Percentiles rank a stretch among this genome's conserved stretches.
phyloP scores from a whole-genome alignment of 2,888 invertebrate species.

The Meghimatium bilineatum region DNA sequence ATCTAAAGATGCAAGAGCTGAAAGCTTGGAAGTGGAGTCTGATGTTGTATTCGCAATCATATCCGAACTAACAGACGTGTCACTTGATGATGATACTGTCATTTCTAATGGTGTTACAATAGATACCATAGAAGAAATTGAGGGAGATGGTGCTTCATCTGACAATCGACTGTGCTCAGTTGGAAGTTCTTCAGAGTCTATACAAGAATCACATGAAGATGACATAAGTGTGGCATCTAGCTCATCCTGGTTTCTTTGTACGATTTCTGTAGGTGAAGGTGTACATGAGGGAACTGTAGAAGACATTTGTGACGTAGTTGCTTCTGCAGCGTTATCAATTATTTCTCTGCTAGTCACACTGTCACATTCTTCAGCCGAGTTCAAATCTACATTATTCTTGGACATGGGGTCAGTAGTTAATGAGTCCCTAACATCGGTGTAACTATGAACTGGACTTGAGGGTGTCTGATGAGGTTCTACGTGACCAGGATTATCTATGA shows the following conservation, averaged over 20 bases:
- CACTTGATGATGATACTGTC: neutral
- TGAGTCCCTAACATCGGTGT: neutral
- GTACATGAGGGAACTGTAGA: constrained; percentile 12
- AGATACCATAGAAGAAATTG: neutral
- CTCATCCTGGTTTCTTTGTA: neutral
- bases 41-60: constrained; percentile 11
- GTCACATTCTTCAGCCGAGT: constrained; percentile 24
- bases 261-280: constrained; percentile 5
- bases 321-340: constrained; percentile 38
- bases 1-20: neutral
- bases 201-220: neutral
- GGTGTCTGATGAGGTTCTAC: neutral
- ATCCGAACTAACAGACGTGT: neutral
- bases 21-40: constrained; percentile 6
- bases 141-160: neutral
- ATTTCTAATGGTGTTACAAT: neutral
- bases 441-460: neutral
- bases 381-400: neutral
- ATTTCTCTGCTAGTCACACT: constrained; percentile 40
- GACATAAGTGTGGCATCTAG: neutral
- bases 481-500: too few relatives aligned
- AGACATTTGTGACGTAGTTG: neutral
- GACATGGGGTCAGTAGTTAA: constrained; percentile 15
- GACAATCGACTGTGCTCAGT: neutral
- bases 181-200: constrained; percentile 28